Evolutionary conservation across 1,140 invertebrate species (phyloP).

Genomic region (Drosophila nasuta): DNA sequence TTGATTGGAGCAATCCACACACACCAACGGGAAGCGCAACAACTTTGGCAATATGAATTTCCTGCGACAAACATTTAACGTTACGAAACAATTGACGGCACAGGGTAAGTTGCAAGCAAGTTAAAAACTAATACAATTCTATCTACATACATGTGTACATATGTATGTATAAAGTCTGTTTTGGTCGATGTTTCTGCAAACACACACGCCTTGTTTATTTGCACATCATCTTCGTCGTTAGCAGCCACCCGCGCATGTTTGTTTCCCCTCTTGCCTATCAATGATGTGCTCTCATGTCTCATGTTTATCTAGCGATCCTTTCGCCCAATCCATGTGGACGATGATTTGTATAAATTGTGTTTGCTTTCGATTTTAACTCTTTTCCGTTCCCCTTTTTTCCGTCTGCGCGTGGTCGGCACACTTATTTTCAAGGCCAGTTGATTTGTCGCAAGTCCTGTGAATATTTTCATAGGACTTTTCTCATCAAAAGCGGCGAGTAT

Average conservation of each 20-base stretch:
- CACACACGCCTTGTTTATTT: slow-evolving; percentile 11
- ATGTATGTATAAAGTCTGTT: too few species aligned
- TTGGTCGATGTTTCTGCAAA: neutral
- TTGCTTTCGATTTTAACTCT: slow-evolving; percentile 47
- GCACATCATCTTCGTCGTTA: neutral
- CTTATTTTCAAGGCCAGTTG: neutral
- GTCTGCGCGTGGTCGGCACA: slow-evolving; percentile 54
- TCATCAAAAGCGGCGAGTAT: slow-evolving; percentile 33
- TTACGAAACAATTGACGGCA: slow-evolving; percentile 82
- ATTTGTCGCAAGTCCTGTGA: slow-evolving; percentile 44
- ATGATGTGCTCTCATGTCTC: slow-evolving; percentile 48
- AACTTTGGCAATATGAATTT: slow-evolving; percentile 68
- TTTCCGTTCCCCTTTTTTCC: slow-evolving; percentile 3
- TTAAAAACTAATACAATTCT: neutral
- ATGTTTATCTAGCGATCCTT: slow-evolving; percentile 40
- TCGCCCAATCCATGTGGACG: slow-evolving; percentile 3
- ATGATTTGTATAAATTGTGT: slow-evolving; percentile 47
- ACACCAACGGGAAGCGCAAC: neutral
- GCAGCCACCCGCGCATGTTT: slow-evolving; percentile 16
- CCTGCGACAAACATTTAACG: slow-evolving; percentile 77
- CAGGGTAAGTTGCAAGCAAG: slow-evolving; percentile 56
- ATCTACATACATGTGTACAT: neutral
- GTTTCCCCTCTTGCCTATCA: neutral
- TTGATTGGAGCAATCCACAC: neutral
- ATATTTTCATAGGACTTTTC: slow-evolving; percentile 73